Evolutionary conservation across 2,113 vertebrate genomes (phyloP).

Genomic region (Ia io): DNA sequence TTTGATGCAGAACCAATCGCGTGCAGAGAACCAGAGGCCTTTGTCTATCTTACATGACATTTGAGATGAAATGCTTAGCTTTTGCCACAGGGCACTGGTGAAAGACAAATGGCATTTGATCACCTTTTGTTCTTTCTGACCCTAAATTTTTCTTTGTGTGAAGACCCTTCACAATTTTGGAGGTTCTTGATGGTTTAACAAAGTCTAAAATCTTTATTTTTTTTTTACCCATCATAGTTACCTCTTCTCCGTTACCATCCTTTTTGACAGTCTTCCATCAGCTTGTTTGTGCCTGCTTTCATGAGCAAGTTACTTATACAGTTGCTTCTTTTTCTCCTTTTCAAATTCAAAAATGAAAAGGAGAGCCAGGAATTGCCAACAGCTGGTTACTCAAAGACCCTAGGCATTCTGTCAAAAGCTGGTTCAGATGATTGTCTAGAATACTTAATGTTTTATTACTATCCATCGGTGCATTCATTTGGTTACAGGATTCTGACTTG

Average conservation of each 20-base stretch:
- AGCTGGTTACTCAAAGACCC: not conserved
- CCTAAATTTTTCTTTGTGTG: not conserved
- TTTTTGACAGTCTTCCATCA: not conserved
- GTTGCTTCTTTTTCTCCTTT: not conserved
- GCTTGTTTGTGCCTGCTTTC: rapidly evolving
- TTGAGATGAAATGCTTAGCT: not conserved
- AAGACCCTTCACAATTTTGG: not conserved
- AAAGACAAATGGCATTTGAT: not conserved
- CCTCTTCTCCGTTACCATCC: not conserved
- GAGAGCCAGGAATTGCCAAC: not conserved
- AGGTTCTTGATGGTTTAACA: not conserved
- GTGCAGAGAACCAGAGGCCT: not conserved
- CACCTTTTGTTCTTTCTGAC: not conserved
- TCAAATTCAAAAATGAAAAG: not conserved
- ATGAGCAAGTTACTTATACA: not conserved
- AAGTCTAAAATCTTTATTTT: not conserved
- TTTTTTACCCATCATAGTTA: not conserved
- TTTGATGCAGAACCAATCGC: not conserved
- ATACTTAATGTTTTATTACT: constrained; percentile 30
- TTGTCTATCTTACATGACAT: not conserved
- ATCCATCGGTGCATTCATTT: not conserved
- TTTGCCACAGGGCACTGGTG: not conserved
- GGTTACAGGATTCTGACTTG: constrained; percentile 54
- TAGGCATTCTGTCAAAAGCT: not conserved
- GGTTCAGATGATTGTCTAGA: not conserved